Evolutionary conservation across 2,797 vertebrate genomes (phyloP), one percentile per base, ranked within the genome.

Genomic region (Haliaeetus vocifer): DNA sequence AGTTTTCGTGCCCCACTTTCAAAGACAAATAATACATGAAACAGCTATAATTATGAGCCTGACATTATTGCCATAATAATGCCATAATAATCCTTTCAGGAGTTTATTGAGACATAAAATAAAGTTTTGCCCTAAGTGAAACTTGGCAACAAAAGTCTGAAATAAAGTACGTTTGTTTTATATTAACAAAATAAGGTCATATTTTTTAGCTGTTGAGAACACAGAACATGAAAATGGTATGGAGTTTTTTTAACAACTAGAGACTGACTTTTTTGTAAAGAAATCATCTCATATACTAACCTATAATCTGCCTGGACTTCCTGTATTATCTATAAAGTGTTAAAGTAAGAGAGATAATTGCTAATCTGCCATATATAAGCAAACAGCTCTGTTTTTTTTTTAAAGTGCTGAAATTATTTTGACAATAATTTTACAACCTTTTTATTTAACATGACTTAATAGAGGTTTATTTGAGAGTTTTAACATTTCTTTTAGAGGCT

Each of bases 71-170:
- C 65, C 56, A 52, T 49, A 88, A 94, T 80, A 95, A 93, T 76
- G 83, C 65, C 56, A 52, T 49, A 88, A 94, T 80, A 95, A 93
- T 76, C 63, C 59, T 73, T 92, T 76, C 28, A 74, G 71, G 71
- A 85, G 42, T 96, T 89, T 93, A 68, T 62, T 59, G 50, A 95
- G 79, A 88, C 73, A 68, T 88, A 50, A 88, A 97, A 92, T 45
- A 68, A 86, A 93, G 63, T 56, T 95, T 92, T 95, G 33, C 50
- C 61, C 42, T 75, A 82, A 92, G 37, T 95, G 52, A 74, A 75
- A 85, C 28, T 74, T 92, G 73, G 70, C 81, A 94, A 63, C 50
- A 53, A 5, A 87, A 68, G 52, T 84, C 55, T 80, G 81, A 80
- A 77, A 88, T 47, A 93, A 81, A 94, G 10, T 88, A n/a, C 52